A percentile compares a stretch with the other conserved stretches of the same genome.
Evolutionary conservation across 2,888 invertebrate genomes (phyloP).

Genomic region (Amphiduros pacificus): DNA sequence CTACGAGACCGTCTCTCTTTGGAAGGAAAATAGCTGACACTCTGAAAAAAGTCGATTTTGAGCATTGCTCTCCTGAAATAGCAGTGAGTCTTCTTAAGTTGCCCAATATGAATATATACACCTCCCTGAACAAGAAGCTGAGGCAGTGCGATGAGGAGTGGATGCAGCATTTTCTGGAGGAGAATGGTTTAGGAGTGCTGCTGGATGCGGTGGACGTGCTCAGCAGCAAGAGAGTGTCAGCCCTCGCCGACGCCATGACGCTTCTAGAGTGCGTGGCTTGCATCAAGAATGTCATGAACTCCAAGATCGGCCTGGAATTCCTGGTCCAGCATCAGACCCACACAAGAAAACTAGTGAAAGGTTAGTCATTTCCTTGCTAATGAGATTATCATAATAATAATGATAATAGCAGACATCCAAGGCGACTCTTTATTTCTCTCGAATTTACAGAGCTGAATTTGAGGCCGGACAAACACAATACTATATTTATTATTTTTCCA

Average conservation of each 20-base stretch:
- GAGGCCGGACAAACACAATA: too few relatives aligned
- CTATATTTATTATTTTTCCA: too few relatives aligned
- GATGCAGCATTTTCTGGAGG: conserved; percentile 53
- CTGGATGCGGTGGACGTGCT: conserved; percentile 48
- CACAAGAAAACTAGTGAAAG: conserved; percentile 84
- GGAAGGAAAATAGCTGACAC: conserved; percentile 34
- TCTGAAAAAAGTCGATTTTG: conserved; percentile 39
- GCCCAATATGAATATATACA: conserved; percentile 39
- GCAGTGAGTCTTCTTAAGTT: conserved; percentile 39
- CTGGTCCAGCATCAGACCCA: conserved; percentile 93
- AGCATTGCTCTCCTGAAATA: conserved; percentile 43
- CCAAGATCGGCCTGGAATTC: conserved; percentile 89
- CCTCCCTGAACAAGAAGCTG: conserved; percentile 48
- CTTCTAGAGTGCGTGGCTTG: conserved; percentile 55
- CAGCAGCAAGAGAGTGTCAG: conserved; percentile 44
- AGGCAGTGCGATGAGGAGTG: conserved; percentile 41
- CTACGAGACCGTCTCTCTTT: not conserved
- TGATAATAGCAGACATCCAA: too few relatives aligned
- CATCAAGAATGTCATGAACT: conserved; percentile 71
- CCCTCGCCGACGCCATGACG: conserved; percentile 50
- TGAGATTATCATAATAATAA: too few relatives aligned
- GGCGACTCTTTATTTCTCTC: too few relatives aligned
- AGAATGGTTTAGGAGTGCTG: conserved; percentile 41
- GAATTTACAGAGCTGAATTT: too few relatives aligned
- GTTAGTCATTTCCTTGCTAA: too few relatives aligned